A percentile compares a stretch with the other conserved stretches of the same genome.
Conservation (phyloP, 2,797 vertebrate genomes). For the Gouania willdenowi region DNA sequence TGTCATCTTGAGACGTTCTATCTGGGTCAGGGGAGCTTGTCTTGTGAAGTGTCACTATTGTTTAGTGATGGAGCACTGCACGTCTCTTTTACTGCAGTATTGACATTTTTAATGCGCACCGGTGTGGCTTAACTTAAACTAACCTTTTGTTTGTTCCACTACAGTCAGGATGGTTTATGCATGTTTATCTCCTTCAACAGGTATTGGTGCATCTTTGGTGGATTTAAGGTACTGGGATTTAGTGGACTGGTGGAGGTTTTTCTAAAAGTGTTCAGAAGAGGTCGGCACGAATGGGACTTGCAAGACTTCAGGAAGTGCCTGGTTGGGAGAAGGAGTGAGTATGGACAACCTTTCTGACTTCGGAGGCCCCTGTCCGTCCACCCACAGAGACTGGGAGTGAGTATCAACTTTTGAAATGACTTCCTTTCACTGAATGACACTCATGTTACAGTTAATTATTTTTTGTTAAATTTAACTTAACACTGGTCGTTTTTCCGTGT, state of each 20-base stretch:
- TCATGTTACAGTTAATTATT: no score
- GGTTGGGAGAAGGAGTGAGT: constrained; percentile 77
- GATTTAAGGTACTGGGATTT: constrained; percentile 24
- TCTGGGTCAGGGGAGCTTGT: constrained; percentile 67
- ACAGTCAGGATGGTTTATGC: no score
- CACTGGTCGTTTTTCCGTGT: no score
- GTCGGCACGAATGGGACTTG: constrained; percentile 68
- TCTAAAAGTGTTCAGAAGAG: constrained; percentile 34
- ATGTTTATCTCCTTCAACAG: constrained; percentile 30
- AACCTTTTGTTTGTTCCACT: no score
- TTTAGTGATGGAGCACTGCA: constrained; percentile 29
- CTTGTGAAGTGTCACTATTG: constrained; percentile 32
- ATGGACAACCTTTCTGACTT: constrained; percentile 83
- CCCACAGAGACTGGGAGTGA: constrained; percentile 80
- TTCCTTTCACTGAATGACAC: no score
- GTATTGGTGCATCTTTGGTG: constrained; percentile 36
- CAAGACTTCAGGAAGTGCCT: constrained; percentile 63
- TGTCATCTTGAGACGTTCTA: constrained; percentile 51
- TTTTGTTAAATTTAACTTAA: no score
- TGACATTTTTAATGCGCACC: constrained; percentile 11
- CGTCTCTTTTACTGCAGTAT: constrained; percentile 14
- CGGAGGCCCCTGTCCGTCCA: constrained; percentile 72
- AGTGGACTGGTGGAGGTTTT: constrained; percentile 22
- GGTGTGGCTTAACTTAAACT: no score
- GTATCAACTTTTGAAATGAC: no score